A percentile compares a stretch with the other conserved stretches of the same genome.
phyloP scores from a whole-genome alignment of 2,113 vertebrate genomes.

The Xenopus tropicalis region UCB_Xtro_10.0 CM004451.2:5471501-5472000 shows the following conservation, averaged over 20 bases:
- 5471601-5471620: background rate
- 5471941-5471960: background rate
- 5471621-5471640: background rate
- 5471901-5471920: conserved; percentile 11
- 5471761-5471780: background rate
- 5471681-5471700: no score
- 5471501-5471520: background rate
- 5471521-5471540: background rate
- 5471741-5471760: no score
- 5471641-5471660: background rate
- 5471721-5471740: no score
- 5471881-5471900: conserved; percentile 37
- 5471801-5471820: background rate
- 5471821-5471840: background rate
- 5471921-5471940: conserved; percentile 7
- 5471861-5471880: conserved; percentile 27
- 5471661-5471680: no score
- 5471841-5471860: background rate
- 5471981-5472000: no score
- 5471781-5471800: background rate
- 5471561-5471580: background rate
- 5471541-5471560: background rate
- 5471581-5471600: background rate
- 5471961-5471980: background rate
- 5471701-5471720: no score